phyloP scores from a whole-genome alignment of 2,113 vertebrate genomes.

The Colaptes auratus region DNA sequence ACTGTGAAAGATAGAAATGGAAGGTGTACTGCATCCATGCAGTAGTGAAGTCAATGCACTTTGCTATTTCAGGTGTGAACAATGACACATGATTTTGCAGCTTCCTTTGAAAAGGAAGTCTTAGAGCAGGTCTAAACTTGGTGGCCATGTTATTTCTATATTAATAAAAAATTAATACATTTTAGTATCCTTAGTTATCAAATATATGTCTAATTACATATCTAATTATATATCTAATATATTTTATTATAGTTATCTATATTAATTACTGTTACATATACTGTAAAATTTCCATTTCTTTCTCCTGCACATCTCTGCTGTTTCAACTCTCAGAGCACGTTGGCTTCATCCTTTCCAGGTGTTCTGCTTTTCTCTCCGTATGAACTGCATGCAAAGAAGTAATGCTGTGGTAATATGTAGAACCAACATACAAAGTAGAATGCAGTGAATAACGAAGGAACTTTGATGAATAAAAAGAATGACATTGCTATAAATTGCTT shows the following conservation, averaged over 20 bases:
- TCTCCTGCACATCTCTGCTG: neutral
- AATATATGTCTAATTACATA: too few relatives aligned
- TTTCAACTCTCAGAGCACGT: neutral
- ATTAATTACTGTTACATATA: neutral
- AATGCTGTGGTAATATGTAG: neutral
- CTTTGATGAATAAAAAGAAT: neutral
- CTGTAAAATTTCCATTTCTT: neutral
- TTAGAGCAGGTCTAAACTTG: neutral
- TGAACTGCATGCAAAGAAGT: neutral
- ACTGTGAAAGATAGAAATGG: neutral
- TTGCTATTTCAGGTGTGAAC: neutral
- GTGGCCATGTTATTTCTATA: neutral
- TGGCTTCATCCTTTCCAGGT: neutral
- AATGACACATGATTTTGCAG: neutral
- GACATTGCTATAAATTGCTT: neutral
- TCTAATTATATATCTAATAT: too few relatives aligned
- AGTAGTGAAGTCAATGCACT: neutral
- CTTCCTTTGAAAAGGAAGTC: neutral
- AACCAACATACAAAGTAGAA: neutral
- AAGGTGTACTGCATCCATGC: neutral
- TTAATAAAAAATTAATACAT: too few relatives aligned
- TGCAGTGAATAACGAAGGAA: neutral
- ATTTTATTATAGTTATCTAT: too few relatives aligned
- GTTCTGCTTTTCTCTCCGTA: neutral
- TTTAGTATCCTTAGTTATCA: too few relatives aligned